Percentiles rank a stretch among this genome's conserved stretches.
Conservation (phyloP, 2,113 vertebrate species). For the Copsychus sechellarum region DNA sequence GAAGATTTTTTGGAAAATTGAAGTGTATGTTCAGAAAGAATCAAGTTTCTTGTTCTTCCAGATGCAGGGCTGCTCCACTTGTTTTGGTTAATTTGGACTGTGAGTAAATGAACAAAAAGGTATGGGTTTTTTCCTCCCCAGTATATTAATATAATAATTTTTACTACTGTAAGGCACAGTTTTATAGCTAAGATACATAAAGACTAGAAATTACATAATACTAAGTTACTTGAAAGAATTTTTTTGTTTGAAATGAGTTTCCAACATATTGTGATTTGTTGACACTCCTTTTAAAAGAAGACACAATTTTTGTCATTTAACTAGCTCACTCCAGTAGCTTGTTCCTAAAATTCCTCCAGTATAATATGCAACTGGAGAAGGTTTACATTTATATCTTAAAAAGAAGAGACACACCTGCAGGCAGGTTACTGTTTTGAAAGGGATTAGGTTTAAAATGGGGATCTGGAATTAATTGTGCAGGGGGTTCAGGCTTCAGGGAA, state of each 20-base stretch:
- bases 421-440: slow-evolving; percentile 70
- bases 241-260: not conserved
- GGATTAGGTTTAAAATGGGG: slow-evolving; percentile 79
- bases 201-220: not conserved
- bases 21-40: not conserved
- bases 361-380: not conserved
- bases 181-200: not conserved
- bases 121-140: not conserved
- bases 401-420: slow-evolving; percentile 76
- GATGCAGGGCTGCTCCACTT: not conserved
- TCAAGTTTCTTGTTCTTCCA: not conserved
- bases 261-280: not conserved
- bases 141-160: not conserved
- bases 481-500: slow-evolving; percentile 73
- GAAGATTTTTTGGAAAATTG: not conserved
- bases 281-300: not conserved
- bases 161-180: not conserved
- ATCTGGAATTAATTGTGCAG: slow-evolving; percentile 81
- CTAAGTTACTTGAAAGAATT: not conserved
- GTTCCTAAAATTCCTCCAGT: not conserved
- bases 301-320: not conserved
- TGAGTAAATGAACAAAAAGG: not conserved
- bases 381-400: slow-evolving; percentile 15
- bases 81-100: not conserved
- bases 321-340: not conserved